Evolutionary conservation across 2,113 vertebrate species (phyloP).

Genomic region (Puffinus mauretanicus): DNA sequence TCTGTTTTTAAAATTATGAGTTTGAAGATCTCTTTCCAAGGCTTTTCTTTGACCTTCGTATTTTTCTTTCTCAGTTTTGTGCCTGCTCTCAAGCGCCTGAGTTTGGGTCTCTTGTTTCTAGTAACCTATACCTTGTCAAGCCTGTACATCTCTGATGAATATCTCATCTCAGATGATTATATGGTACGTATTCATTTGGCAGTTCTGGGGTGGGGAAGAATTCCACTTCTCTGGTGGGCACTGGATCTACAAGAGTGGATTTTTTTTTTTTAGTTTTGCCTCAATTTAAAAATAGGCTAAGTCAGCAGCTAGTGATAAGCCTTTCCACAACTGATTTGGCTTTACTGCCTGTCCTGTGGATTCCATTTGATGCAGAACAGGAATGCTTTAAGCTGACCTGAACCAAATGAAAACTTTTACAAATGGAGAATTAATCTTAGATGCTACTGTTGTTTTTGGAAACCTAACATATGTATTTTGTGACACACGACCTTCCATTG

Average conservation of each 20-base stretch:
- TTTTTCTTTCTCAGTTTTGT: conserved; percentile 72
- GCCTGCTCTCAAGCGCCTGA: conserved; percentile 88
- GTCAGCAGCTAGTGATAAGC: not conserved
- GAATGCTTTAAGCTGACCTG: not conserved
- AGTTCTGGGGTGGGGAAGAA: not conserved
- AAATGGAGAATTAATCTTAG: not conserved
- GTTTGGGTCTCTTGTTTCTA: conserved; percentile 86
- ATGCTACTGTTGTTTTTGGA: not conserved
- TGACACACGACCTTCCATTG: not conserved
- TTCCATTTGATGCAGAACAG: not conserved
- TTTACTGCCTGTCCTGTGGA: not conserved
- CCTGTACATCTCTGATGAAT: conserved; percentile 83
- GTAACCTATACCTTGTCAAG: conserved; percentile 82
- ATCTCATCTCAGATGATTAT: conserved; percentile 86
- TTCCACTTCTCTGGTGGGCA: not conserved
- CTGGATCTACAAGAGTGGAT: not conserved
- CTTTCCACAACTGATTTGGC: not conserved
- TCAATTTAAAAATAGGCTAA: not conserved
- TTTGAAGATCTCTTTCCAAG: not conserved
- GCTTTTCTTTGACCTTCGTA: not conserved
- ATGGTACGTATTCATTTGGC: conserved; percentile 77
- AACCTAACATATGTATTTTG: not conserved
- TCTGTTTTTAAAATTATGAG: not conserved
- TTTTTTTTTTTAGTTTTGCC: not conserved
- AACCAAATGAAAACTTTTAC: not conserved